Evolutionary conservation across 2,797 vertebrate species (phyloP).

Genomic region (Anniella stebbinsi): DNA sequence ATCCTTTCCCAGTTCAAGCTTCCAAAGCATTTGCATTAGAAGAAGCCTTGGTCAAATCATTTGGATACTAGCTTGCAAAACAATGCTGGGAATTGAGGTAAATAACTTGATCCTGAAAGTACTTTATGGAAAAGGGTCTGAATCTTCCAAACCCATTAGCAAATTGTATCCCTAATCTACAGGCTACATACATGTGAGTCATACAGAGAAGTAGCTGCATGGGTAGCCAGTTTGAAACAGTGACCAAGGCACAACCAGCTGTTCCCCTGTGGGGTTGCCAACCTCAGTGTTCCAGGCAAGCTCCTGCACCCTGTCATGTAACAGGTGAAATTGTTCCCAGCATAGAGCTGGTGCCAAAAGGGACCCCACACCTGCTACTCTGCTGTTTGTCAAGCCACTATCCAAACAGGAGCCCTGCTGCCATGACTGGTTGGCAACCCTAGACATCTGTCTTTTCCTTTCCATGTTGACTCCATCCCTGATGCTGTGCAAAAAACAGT

Average conservation of each 20-base stretch:
- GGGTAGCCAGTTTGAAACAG: background rate
- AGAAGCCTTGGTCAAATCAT: background rate
- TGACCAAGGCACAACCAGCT: background rate
- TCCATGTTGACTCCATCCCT: too few species aligned
- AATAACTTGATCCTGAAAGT: background rate
- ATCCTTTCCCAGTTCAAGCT: background rate
- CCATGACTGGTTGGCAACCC: too few species aligned
- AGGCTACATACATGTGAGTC: background rate
- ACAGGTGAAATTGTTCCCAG: background rate
- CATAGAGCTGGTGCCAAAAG: background rate
- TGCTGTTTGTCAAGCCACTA: background rate
- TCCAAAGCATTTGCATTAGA: background rate
- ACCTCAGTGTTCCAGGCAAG: background rate
- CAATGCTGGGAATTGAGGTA: background rate
- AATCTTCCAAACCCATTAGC: background rate
- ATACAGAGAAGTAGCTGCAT: background rate
- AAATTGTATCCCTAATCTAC: background rate
- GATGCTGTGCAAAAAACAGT: too few species aligned
- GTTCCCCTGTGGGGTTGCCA: background rate
- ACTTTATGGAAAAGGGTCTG: background rate
- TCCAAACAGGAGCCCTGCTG: too few species aligned
- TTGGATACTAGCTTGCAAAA: background rate
- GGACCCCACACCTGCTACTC: background rate
- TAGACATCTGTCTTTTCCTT: too few species aligned
- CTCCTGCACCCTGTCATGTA: background rate